Conservation (phyloP, 2,797 vertebrate species). For the Tapirus indicus region DNA sequence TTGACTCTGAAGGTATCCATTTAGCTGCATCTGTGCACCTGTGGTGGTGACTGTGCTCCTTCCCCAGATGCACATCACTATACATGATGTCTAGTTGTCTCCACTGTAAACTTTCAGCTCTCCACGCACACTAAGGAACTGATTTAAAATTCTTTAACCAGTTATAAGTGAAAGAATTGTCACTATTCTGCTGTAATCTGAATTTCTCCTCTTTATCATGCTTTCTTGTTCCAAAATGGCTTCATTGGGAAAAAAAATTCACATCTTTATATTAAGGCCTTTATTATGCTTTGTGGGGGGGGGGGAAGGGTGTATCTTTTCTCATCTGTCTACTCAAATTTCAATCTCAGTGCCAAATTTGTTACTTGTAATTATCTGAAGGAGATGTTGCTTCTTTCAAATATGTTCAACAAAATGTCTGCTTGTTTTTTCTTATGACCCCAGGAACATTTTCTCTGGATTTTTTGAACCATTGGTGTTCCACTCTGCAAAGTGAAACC, state of each 20-base stretch:
- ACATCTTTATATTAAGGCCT: neutral
- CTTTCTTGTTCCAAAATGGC: neutral
- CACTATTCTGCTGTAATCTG: neutral
- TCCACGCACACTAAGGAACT: neutral
- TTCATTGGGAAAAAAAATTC: neutral
- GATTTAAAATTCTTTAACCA: neutral
- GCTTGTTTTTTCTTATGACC: neutral
- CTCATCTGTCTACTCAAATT: neutral
- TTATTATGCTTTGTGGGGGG: conserved; percentile 3
- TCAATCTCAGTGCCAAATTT: neutral
- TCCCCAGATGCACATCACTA: no score
- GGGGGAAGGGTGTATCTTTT: neutral
- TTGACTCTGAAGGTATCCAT: neutral
- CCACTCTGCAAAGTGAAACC: neutral
- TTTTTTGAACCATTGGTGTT: neutral
- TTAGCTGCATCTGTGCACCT: no score
- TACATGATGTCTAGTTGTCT: neutral
- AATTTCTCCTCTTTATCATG: neutral
- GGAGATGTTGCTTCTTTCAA: neutral
- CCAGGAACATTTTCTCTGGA: neutral
- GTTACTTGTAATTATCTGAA: conserved; percentile 19
- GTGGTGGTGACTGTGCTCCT: no score
- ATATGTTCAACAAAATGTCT: neutral
- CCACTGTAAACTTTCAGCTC: neutral
- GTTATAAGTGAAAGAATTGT: neutral